A percentile compares a stretch with the other conserved stretches of the same genome.
phyloP scores from a whole-genome alignment of 2,888 invertebrate genomes.

The Penaeus monodon region DNA sequence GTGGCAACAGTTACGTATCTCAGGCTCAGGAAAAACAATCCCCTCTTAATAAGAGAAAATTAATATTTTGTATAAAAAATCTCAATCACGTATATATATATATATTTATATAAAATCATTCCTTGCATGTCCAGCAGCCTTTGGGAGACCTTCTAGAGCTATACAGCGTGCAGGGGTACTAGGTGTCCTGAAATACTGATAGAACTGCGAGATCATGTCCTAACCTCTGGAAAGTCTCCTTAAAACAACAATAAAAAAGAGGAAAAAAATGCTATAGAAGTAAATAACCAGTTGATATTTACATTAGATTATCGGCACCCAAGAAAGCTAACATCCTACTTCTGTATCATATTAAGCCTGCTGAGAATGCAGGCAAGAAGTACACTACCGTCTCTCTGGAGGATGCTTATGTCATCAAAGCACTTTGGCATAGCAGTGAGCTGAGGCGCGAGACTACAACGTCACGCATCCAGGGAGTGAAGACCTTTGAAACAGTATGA shows the following conservation, averaged over 20 bases:
- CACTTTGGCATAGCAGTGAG: slow-evolving; percentile 53
- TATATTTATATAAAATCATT: too few species aligned
- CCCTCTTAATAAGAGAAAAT: too few species aligned
- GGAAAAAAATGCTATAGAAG: slow-evolving; percentile 4
- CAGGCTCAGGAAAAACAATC: too few species aligned
- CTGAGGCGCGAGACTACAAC: slow-evolving; percentile 28
- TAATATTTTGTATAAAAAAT: too few species aligned
- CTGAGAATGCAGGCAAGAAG: slow-evolving; percentile 13
- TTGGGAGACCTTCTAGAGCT: too few species aligned
- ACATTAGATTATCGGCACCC: slow-evolving; percentile 33
- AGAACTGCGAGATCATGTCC: neutral
- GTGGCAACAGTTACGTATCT: too few species aligned
- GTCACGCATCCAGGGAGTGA: slow-evolving; percentile 30
- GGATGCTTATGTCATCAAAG: slow-evolving; percentile 33
- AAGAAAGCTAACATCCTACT: slow-evolving; percentile 10
- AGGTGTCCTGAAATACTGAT: too few species aligned
- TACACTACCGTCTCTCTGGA: slow-evolving; percentile 14
- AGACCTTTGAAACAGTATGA: slow-evolving; percentile 18
- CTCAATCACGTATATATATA: too few species aligned
- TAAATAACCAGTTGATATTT: slow-evolving; percentile 14
- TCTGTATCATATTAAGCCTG: slow-evolving; percentile 29
- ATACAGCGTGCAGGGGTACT: too few species aligned
- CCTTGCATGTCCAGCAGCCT: too few species aligned
- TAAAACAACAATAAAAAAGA: slow-evolving; percentile 15
- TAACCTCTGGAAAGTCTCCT: neutral